Evolutionary conservation across 2,113 vertebrate genomes (phyloP), one percentile per base, ranked within the genome.

Genomic region (Phylloscopus whistleri): DNA sequence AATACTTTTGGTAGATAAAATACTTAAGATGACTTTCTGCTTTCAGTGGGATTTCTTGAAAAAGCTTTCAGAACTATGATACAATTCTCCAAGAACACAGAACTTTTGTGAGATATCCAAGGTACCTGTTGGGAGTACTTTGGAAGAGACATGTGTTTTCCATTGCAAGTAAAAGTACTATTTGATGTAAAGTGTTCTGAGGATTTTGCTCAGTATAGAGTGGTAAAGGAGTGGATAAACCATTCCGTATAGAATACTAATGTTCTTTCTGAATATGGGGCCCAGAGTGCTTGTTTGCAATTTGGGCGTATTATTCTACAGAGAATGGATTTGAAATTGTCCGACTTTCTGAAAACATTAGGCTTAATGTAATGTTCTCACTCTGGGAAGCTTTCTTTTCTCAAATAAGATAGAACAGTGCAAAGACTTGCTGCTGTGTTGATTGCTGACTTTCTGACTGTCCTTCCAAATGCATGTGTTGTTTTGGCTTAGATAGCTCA

Each of bases 51-150:
- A 68, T 59, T 87, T 93, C 39, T 87, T 90, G 33, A 60, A 77
- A 97, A 97, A 96, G 88, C 63, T 81, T 91, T 95, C 64, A 90
- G 49, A 85, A 77, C 85, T 89, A 35, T 97, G 80, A 91, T 96
- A 56, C 48, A 95, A 81, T 90, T 95, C 87, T 96, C 86, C 53
- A 96, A 95, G 90, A 97, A 94, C 39, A 94, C 12, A 93, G 56
- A 73, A 37, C 60, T 89, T 93, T 52, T 51, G 21, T 76, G 94
- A 96, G 66, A 67, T 92, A 85, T 73, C 58, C 55, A 64, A 96
- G 64, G 69, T 91, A 96, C 81, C 92, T 96, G 68, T 68, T 96
- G 89, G 94, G 83, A 46, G 26, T 91, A 96, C 81, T 97, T 98
- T 94, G 87, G 91, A 96, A 97, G 51, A 97, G 74, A 94, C 90